phyloP scores from a whole-genome alignment of 2,113 vertebrate genomes.

The Petaurus breviceps region DNA sequence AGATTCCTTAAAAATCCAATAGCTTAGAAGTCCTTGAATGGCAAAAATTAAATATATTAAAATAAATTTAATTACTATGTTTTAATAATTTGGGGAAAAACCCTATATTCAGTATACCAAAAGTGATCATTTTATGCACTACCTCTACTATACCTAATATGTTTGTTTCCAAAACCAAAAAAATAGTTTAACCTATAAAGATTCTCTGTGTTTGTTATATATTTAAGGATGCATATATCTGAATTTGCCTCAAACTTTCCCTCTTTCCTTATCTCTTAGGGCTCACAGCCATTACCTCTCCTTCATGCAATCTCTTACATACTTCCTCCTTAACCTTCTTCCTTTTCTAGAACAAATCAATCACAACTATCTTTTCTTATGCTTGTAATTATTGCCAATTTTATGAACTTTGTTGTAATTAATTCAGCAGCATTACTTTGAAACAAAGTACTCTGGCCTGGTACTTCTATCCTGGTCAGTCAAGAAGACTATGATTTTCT shows the following conservation, averaged over 20 bases:
- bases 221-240: neutral
- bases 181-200: too few species aligned
- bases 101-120: neutral
- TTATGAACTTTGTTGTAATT: constrained; percentile 22
- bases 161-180: too few species aligned
- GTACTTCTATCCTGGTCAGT: neutral
- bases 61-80: neutral
- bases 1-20: neutral
- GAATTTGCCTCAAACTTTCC: constrained; percentile 23
- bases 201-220: neutral
- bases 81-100: neutral
- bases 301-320: neutral
- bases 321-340: neutral
- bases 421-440: constrained; percentile 3
- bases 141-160: too few species aligned
- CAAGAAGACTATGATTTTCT: neutral
- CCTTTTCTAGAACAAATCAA: neutral
- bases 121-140: neutral
- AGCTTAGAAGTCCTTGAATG: neutral
- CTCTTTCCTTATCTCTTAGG: neutral
- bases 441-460: constrained; percentile 19
- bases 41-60: neutral
- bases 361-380: neutral
- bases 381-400: neutral
- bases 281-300: neutral